phyloP scores from a whole-genome alignment of 1,140 invertebrate species.

The Drosophila sproati region DNA sequence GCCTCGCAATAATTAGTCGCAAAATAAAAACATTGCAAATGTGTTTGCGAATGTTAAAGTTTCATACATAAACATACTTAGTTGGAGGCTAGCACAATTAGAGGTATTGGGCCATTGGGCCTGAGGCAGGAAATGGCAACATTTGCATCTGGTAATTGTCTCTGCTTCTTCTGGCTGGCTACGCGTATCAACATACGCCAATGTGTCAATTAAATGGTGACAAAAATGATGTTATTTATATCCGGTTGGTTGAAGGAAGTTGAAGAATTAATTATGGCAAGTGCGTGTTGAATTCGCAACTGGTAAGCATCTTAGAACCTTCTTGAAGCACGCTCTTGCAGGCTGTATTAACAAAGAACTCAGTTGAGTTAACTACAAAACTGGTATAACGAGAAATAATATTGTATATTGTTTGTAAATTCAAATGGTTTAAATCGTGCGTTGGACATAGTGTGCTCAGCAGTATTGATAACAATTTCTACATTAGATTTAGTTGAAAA shows the following conservation, averaged over 20 bases:
- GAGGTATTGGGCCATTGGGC: neutral
- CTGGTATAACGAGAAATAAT: too few species aligned
- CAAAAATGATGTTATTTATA: neutral
- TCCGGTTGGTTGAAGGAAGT: conserved; percentile 7
- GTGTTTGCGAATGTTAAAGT: conserved; percentile 49
- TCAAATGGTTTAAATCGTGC: too few species aligned
- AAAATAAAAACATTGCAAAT: conserved; percentile 56
- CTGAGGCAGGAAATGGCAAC: conserved; percentile 58
- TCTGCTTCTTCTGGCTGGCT: conserved; percentile 11
- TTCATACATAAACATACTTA: conserved; percentile 29
- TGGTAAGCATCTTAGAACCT: too few species aligned
- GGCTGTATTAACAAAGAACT: too few species aligned
- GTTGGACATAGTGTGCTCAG: too few species aligned
- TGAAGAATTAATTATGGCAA: too few species aligned
- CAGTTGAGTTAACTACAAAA: too few species aligned
- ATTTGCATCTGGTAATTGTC: conserved; percentile 59
- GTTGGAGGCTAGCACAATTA: conserved; percentile 48
- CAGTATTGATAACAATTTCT: too few species aligned
- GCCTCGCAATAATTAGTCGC: conserved; percentile 61
- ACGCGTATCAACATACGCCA: neutral
- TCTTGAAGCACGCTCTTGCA: too few species aligned
- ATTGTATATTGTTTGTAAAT: too few species aligned
- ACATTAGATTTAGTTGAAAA: too few species aligned
- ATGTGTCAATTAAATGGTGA: conserved; percentile 45
- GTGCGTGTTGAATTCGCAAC: too few species aligned